Base-by-base conservation (phyloP, 1,140 invertebrate genomes). In the Drosophila athabasca region DNA sequence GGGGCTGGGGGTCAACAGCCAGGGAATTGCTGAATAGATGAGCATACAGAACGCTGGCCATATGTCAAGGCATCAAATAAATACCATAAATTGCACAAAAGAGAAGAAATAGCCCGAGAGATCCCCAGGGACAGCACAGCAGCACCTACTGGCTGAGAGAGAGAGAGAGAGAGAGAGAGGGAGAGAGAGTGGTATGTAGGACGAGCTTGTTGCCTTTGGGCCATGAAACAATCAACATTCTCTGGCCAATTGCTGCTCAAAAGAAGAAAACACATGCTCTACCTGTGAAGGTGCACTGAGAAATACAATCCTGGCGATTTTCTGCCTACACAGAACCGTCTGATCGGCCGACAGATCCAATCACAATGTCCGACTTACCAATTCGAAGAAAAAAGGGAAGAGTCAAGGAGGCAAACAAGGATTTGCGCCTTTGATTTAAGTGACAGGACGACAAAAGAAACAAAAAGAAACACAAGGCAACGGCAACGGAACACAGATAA, bases 41-140 rank as follows among this genome's bases (percentile, higher is more conserved):
- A 81, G 78, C 69, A 64, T 58, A 80, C 76, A 87, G 77, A 85
- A 65, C 74, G 64, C 59, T 68, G 48, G 74, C 83, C 79, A 85
- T 88, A 82, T 87, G 78, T 85, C 83, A 85, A 66, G 54, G 69
- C 62, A 65, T 70, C 61, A 70, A 70, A 82, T 75, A 87, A 85
- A 87, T 85, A 87, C 78, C 78, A 82, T 87, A 78, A 85, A 87
- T 81, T 76, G 82, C 79, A 59, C 43, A 35, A 26, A 68, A 55
- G 49, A 35, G 44, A 62, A 67, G 70, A 60, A 44, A 57, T 58
- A 8, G 26, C 19, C 31, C 0, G 24, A 15, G 13, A 39, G 35
- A 39, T 13, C 35, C 35, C 35, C 35, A 39, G 35, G 35, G 35
- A 39, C 35, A 13, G 9, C 3, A 39, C 9, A 39, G 35, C 5